Evolutionary conservation across 2,797 vertebrate species (phyloP), one percentile per base, ranked within the genome.

Genomic region (Trachops cirrhosus): DNA sequence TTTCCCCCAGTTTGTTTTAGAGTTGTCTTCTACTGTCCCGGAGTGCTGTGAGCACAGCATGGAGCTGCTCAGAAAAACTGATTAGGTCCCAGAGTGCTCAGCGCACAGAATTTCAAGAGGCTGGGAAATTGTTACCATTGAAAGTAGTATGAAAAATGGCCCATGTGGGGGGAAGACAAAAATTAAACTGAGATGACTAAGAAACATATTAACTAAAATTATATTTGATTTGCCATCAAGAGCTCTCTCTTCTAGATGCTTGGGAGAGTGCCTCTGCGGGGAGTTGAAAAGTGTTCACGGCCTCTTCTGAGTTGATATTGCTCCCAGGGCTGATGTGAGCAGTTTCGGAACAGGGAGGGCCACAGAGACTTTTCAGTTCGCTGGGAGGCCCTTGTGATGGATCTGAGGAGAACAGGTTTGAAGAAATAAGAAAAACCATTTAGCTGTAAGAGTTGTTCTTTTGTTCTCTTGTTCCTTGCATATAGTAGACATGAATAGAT

Each of bases 201-300:
- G 0, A 98, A 98, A 97, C 97, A 98, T 96, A 98, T 98, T 98
- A 98, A 97, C 93, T 96, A 96, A 98, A 98, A 98, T 97, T 97
- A 94, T 97, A 95, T 97, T 98, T 98, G 98, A 98, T 98, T 98
- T 98, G 97, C 97, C 97, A 96, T 97, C 97, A 95, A 97, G 98
- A 98, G 97, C 97, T 96, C 96, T 95, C 86, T 97, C 82, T 97
- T 98, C 97, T 91, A 95, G 97, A 97, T 97, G 96, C 97, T 95
- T 95, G 93, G 97, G 95, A 88, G 96, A 98, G 92, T 79, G 95
- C 70, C 97, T 97, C 97, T 97, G 57, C 89, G 96, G 98, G 97
- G 97, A 96, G 97, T 89, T 97, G 91, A 96, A 96, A 98, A 98
- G 96, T 70, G 88, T 98, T 96, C 64, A 85, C 82, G 90, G 68